Conservation (phyloP, 2,797 vertebrate genomes). For the Falco biarmicus region DNA sequence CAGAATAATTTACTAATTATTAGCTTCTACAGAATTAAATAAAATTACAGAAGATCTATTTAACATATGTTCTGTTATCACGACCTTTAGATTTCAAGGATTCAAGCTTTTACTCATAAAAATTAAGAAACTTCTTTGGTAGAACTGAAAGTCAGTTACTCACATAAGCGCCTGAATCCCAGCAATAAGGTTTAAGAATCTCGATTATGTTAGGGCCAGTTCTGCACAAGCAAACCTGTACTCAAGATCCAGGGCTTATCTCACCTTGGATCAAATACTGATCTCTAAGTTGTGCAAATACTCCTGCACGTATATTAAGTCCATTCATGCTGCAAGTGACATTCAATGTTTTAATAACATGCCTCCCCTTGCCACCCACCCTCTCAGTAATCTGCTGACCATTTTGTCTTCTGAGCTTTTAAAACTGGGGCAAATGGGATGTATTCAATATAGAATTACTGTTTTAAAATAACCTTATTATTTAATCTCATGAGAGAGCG, state of each 20-base stretch:
- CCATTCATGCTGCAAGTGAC: background rate
- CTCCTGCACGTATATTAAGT: background rate
- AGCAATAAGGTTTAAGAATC: background rate
- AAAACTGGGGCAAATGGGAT: background rate
- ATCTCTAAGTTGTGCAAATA: background rate
- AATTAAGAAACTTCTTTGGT: background rate
- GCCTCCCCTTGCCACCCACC: background rate
- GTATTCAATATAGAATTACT: background rate
- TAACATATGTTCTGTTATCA: background rate
- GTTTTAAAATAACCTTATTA: background rate
- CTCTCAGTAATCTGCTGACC: background rate
- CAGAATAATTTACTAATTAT: background rate
- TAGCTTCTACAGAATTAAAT: background rate
- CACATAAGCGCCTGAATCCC: background rate
- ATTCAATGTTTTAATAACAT: background rate
- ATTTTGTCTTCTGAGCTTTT: background rate
- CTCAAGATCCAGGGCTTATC: background rate
- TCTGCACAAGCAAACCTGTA: background rate
- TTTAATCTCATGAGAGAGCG: too few relatives aligned
- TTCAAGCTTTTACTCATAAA: background rate
- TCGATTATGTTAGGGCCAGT: background rate
- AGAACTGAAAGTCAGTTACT: background rate
- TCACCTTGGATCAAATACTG: background rate
- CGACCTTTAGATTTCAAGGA: background rate
- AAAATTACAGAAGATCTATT: background rate